These are phyloP conservation scores for Ciconia nigra DNA, from an alignment of 2,797 vertebrate species.

Conservation along the genomic window DNA sequence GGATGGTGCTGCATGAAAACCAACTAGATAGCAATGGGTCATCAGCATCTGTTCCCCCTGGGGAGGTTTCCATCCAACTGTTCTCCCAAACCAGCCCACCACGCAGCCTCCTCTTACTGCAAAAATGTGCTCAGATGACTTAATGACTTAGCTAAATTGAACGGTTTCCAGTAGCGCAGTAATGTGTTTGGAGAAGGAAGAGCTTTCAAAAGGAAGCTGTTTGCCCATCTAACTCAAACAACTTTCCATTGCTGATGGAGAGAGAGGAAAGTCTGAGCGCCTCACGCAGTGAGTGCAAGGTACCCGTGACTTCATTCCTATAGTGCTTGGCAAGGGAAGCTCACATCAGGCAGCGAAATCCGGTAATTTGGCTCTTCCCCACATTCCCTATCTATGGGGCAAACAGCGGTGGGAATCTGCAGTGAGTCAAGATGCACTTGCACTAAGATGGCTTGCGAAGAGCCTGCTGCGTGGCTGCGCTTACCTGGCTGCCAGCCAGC, in stretches of 20 bases:
- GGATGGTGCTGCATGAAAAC: not conserved
- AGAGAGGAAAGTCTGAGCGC: conserved; percentile 58
- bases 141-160: conserved; percentile 67
- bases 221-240: conserved; percentile 59
- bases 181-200: conserved; percentile 68
- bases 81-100: conserved; percentile 59
- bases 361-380: not conserved
- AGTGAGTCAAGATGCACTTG: not conserved
- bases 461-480: not conserved
- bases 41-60: conserved; percentile 60
- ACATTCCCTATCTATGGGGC: not conserved
- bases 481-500: not conserved
- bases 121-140: conserved; percentile 68
- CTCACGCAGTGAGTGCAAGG: conserved; percentile 1
- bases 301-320: conserved; percentile 45
- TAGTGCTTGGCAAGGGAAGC: conserved; percentile 39
- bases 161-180: conserved; percentile 70
- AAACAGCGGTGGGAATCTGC: not conserved
- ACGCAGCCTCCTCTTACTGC: conserved; percentile 45
- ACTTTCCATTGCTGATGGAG: conserved; percentile 58
- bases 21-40: not conserved
- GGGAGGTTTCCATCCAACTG: conserved; percentile 52
- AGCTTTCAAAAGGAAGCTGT: conserved; percentile 41
- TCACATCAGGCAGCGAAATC: conserved; percentile 10
- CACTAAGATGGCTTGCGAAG: not conserved